These are phyloP conservation scores for Axea sp. DNA, from an alignment of 2,888 invertebrate species.

Conservation along the genomic window DNA sequence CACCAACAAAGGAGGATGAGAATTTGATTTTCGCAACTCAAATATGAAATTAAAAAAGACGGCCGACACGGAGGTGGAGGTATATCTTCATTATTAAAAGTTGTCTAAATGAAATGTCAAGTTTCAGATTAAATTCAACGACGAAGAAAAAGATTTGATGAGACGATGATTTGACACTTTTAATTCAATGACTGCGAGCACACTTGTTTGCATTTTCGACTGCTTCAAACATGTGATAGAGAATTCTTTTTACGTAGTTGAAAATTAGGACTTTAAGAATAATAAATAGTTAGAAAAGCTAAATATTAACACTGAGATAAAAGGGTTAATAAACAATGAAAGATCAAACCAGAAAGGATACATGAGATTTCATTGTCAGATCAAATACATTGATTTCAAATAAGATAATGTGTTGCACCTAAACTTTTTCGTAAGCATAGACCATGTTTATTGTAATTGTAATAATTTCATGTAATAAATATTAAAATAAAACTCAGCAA, in stretches of 20 bases:
- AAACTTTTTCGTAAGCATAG: too few relatives aligned
- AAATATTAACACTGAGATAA: too few relatives aligned
- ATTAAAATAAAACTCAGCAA: too few relatives aligned
- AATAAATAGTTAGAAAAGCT: too few relatives aligned
- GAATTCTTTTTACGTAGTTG: not conserved
- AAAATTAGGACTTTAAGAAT: not conserved
- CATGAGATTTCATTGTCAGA: too few relatives aligned
- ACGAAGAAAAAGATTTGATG: conserved; percentile 53
- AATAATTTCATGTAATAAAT: too few relatives aligned
- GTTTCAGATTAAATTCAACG: conserved; percentile 54
- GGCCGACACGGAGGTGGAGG: conserved; percentile 22
- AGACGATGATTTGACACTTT: conserved; percentile 51
- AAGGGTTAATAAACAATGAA: too few relatives aligned
- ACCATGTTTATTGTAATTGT: too few relatives aligned
- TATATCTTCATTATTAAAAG: conserved; percentile 59
- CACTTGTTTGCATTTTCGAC: conserved; percentile 40
- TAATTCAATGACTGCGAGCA: conserved; percentile 45
- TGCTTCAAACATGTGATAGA: conserved; percentile 33
- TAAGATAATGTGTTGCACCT: too few relatives aligned
- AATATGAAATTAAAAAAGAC: conserved; percentile 58
- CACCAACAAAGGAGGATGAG: conserved; percentile 58
- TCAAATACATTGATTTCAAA: too few relatives aligned
- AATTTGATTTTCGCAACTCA: conserved; percentile 54
- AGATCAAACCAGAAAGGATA: too few relatives aligned
- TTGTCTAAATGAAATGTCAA: conserved; percentile 59